phyloP scores from a whole-genome alignment of 2,113 vertebrate genomes.

The Drymodes brunneopygia region DNA sequence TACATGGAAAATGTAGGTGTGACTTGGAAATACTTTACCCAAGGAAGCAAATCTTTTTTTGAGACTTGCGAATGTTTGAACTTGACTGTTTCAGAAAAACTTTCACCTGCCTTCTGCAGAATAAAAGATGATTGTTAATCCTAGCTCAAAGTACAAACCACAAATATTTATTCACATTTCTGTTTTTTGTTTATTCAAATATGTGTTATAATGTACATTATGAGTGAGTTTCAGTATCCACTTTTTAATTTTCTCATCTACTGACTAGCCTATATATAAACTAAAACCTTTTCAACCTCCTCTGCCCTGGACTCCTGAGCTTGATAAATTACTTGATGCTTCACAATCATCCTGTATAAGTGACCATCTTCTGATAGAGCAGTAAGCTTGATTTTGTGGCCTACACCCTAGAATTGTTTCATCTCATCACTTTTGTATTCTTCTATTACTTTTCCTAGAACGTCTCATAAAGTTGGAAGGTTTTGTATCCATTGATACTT shows the following conservation, averaged over 20 bases:
- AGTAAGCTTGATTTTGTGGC: not conserved
- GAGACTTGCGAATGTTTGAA: not conserved
- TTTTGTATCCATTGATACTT: not conserved
- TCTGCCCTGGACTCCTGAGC: rapidly evolving
- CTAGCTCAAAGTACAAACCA: not conserved
- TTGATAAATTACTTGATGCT: not conserved
- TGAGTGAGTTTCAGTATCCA: not conserved
- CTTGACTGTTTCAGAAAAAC: not conserved
- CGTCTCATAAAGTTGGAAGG: not conserved
- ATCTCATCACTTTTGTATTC: not conserved
- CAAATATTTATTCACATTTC: not conserved
- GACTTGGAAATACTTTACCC: not conserved
- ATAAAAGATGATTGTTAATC: not conserved
- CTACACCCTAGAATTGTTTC: not conserved
- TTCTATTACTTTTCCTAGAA: not conserved
- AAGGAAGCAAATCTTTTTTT: not conserved
- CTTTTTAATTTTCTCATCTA: not conserved
- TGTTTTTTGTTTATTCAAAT: not conserved
- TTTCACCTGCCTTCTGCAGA: not conserved
- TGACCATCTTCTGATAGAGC: not conserved
- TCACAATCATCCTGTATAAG: not conserved
- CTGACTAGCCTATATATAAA: not conserved
- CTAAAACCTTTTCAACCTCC: not conserved
- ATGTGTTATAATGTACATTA: not conserved
- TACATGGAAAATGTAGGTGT: not conserved